Percentiles rank a stretch among this genome's conserved stretches.
Evolutionary conservation across 30 jellyfish, hydroid and myxozoan species (phyloP).

Genomic region (Haliclystus octoradiatus): DNA sequence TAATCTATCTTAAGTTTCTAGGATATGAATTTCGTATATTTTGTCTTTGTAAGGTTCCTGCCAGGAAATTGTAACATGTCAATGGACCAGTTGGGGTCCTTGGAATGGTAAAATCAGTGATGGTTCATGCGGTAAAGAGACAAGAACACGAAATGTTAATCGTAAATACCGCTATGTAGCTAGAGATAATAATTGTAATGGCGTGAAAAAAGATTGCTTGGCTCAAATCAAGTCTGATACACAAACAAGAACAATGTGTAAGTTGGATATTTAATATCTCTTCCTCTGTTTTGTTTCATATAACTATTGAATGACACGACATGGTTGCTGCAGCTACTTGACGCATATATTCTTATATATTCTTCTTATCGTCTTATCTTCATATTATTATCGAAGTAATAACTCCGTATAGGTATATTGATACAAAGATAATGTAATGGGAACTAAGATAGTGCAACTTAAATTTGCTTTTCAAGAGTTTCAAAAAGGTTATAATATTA

Average conservation of each 20-base stretch:
- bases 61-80: slow-evolving; percentile 41
- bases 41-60: slow-evolving; percentile 60
- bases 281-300: too few species aligned
- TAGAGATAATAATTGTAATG: slow-evolving; percentile 54
- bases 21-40: neutral
- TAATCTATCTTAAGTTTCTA: neutral
- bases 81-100: slow-evolving; percentile 91
- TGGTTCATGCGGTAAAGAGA: slow-evolving; percentile 79
- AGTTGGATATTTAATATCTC: slow-evolving; percentile 7
- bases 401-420: too few species aligned
- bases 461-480: too few species aligned
- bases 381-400: too few species aligned
- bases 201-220: slow-evolving; percentile 51
- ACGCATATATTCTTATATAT: too few species aligned
- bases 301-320: too few species aligned
- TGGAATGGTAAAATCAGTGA: slow-evolving; percentile 50
- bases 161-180: slow-evolving; percentile 24
- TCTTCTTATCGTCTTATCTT: too few species aligned
- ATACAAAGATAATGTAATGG: too few species aligned
- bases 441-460: too few species aligned
- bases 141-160: slow-evolving; percentile 59
- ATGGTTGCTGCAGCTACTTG: too few species aligned
- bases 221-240: slow-evolving; percentile 20
- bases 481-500: too few species aligned
- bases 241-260: slow-evolving; percentile 65